A percentile compares a stretch with the other conserved stretches of the same genome.
phyloP scores from a whole-genome alignment of 2,113 vertebrate species.

The Anolis carolinensis region DNA sequence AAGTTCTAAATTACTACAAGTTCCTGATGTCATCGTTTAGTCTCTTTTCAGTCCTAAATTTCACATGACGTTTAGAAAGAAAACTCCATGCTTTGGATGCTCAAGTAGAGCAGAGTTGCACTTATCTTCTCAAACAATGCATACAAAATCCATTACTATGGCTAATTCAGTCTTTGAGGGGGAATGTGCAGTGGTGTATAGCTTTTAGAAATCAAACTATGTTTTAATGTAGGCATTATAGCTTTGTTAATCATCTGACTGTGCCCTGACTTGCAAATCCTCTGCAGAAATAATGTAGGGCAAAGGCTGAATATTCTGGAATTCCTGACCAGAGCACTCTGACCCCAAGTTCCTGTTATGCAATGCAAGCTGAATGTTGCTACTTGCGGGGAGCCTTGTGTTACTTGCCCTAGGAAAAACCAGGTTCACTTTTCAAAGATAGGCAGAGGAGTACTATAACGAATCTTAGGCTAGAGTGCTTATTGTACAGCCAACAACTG shows the following conservation, averaged over 20 bases:
- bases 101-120: background rate
- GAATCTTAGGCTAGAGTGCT: background rate
- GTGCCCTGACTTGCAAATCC: background rate
- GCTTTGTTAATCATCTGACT: background rate
- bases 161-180: background rate
- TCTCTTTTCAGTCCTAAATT: background rate
- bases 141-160: background rate
- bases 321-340: background rate
- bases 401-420: background rate
- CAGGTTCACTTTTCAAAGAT: background rate
- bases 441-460: background rate
- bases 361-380: background rate
- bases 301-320: constrained; percentile 4
- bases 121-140: background rate
- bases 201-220: background rate
- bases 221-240: fast-evolving
- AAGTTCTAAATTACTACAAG: background rate
- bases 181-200: background rate
- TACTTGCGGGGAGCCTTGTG: background rate
- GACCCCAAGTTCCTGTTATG: background rate
- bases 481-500: background rate
- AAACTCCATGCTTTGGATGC: background rate
- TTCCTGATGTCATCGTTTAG: background rate
- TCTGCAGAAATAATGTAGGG: background rate
- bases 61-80: background rate